Conservation (phyloP, 2,888 invertebrate genomes). For the Elysia crispata region DNA sequence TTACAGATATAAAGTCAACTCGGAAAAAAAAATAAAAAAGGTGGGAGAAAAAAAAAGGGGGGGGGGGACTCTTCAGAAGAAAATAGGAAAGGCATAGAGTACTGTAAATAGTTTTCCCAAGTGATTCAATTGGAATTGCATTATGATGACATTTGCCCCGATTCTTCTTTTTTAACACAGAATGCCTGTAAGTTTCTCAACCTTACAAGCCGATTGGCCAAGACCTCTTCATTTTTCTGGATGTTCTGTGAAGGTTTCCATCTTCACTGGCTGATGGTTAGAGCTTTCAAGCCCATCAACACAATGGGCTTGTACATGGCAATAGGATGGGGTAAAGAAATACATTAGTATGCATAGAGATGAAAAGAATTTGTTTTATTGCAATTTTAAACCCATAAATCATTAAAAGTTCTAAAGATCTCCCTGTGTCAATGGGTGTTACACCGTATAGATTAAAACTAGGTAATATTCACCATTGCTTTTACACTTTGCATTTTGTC, state of each 20-base stretch:
- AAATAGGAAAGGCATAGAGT: not conserved
- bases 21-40: too few relatives aligned
- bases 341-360: not conserved
- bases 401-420: not conserved
- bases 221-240: slow-evolving; percentile 71
- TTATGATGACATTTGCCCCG: too few relatives aligned
- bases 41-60: too few relatives aligned
- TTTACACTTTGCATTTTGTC: too few relatives aligned
- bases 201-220: slow-evolving; percentile 65
- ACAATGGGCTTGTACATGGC: slow-evolving; percentile 62
- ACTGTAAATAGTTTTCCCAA: too few relatives aligned
- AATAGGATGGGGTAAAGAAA: slow-evolving; percentile 71
- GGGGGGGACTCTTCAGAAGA: too few relatives aligned
- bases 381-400: not conserved
- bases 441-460: too few relatives aligned
- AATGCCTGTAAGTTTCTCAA: slow-evolving; percentile 67
- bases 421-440: too few relatives aligned
- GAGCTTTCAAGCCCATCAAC: slow-evolving; percentile 69
- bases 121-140: too few relatives aligned
- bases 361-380: too few relatives aligned
- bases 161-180: slow-evolving; percentile 56
- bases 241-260: slow-evolving; percentile 75
- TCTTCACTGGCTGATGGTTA: slow-evolving; percentile 69
- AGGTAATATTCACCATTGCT: too few relatives aligned
- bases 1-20: not conserved